phyloP scores from a whole-genome alignment of 2,888 invertebrate species.

The Dione juno region DNA sequence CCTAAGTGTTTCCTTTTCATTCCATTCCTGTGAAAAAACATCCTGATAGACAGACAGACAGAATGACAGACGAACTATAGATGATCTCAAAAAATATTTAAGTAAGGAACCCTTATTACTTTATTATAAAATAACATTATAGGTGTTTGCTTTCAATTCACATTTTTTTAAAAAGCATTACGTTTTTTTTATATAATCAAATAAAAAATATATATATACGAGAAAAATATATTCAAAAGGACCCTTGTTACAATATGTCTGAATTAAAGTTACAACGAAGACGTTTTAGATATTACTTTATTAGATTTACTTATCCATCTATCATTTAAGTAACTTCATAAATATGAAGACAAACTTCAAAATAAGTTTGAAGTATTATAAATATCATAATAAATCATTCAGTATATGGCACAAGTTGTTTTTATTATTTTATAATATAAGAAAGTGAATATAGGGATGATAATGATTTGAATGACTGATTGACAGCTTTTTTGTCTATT shows the following conservation, averaged over 20 bases:
- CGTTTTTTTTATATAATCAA: not conserved
- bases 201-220: not conserved
- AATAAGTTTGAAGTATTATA: not conserved
- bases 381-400: not conserved
- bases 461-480: no score
- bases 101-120: no score
- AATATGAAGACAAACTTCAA: not conserved
- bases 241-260: not conserved
- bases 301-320: conserved; percentile 1
- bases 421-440: not conserved
- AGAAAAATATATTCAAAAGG: not conserved
- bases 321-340: not conserved
- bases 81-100: no score
- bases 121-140: no score
- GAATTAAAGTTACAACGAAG: not conserved
- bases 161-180: not conserved
- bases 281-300: not conserved
- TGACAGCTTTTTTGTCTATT: no score
- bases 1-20: no score
- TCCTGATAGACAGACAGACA: no score
- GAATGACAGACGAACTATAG: no score
- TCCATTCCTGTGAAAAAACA: no score
- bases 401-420: not conserved
- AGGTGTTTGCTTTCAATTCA: not conserved
- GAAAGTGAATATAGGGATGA: no score